phyloP scores from a whole-genome alignment of 2,797 vertebrate species.

The Muscicapa comitata region DNA sequence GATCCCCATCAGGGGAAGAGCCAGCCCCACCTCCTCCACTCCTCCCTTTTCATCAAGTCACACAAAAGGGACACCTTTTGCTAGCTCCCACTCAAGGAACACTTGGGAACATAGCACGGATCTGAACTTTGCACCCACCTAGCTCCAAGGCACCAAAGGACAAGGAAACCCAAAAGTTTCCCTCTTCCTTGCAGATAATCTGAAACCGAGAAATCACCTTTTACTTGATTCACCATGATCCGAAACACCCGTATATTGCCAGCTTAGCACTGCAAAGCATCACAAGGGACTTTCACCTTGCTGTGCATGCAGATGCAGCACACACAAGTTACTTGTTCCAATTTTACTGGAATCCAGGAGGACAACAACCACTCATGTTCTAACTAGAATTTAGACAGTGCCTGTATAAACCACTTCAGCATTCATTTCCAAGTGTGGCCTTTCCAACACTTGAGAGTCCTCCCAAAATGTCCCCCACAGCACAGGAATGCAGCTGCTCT shows the following conservation, averaged over 20 bases:
- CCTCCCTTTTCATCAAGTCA: not conserved
- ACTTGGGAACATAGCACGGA: fast-evolving
- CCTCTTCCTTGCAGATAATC: not conserved
- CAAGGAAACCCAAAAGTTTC: not conserved
- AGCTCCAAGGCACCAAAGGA: not conserved
- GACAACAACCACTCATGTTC: fast-evolving
- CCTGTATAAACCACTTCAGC: not conserved
- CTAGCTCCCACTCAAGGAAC: not conserved
- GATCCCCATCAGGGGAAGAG: not conserved
- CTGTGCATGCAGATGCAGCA: fast-evolving
- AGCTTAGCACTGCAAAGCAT: not conserved
- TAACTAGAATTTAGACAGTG: not conserved
- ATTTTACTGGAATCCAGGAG: not conserved
- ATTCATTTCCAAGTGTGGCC: fast-evolving
- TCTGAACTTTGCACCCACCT: not conserved
- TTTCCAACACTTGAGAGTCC: not conserved
- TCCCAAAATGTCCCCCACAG: fast-evolving
- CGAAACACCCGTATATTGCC: fast-evolving
- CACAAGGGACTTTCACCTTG: not conserved
- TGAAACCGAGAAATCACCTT: not conserved
- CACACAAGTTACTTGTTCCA: fast-evolving
- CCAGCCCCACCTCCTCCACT: not conserved
- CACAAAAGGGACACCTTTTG: not conserved
- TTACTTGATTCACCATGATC: not conserved
- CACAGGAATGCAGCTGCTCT: not conserved